Base-by-base conservation (phyloP, 1,140 invertebrate species). In the Cydia amplana region DNA sequence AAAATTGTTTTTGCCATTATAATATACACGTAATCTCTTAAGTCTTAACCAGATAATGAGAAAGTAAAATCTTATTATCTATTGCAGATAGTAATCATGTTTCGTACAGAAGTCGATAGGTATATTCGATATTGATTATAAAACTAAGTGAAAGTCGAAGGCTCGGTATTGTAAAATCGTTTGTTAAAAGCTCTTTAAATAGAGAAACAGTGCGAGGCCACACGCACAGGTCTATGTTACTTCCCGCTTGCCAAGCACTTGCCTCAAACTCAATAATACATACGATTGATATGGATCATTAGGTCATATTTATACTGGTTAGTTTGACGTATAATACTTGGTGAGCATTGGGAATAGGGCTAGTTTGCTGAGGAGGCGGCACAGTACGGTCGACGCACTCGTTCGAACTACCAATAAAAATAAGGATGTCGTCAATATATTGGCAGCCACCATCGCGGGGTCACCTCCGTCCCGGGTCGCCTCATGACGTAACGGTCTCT, bases 351-450 rank as follows among this genome's bases (percentile, higher is more conserved):
- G n/a, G 18, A 60, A 60, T 60, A 60, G 18, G 55, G 20, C 49
- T 2, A 60, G 18, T 60, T n/a, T 79, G 73, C 70, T 82, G 86
- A 82, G 86, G 83, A 85, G 84, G 84, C 81, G 85, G 83, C 74
- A 81, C 89, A 87, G 87, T 75, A 81, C 89, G 88, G 89, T 93
- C 90, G 89, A 81, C 87, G 90, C 85, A 91, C 89, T 90, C 88
- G 79, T 83, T 86, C 80, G 82, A 75, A 85, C 79, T 82, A 84
- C 82, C 85, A 91, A 89, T 92, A 92, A 90, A 92, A 92, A 92
- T 91, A 91, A 91, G 90, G 90, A 92, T 92, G 91, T 91, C 91
- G 91, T 91, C 90, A 91, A 91, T 91, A 85, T 84, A 84, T 88
- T 91, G 90, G 91, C 89, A 90, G 80, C 74, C 80, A 77, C 85